phyloP scores from a whole-genome alignment of 2,113 vertebrate genomes.

The Oncorhynchus clarkii region DNA sequence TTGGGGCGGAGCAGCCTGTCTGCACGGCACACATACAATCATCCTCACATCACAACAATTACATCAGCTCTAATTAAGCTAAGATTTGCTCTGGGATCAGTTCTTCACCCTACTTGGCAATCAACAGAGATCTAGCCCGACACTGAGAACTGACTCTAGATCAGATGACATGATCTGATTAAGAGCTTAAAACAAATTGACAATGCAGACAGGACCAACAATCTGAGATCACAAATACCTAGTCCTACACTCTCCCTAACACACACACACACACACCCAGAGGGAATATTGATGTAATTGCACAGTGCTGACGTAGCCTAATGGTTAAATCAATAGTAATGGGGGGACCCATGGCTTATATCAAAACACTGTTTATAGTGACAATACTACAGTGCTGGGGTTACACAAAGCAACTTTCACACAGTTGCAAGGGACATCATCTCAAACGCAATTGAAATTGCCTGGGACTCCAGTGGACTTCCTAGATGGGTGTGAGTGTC shows the following conservation, averaged over 20 bases:
- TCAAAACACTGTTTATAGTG: no score
- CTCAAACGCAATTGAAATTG: no score
- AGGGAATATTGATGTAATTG: neutral
- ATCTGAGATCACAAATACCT: neutral
- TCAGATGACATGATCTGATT: neutral
- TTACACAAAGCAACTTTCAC: neutral
- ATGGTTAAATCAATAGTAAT: no score
- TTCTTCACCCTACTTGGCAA: neutral
- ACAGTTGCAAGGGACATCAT: no score
- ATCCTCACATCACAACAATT: neutral
- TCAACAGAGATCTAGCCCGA: no score
- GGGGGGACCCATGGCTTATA: no score
- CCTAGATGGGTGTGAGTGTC: constrained; percentile 18
- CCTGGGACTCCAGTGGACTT: constrained; percentile 8
- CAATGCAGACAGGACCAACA: neutral
- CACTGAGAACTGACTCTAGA: no score
- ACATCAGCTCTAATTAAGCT: neutral
- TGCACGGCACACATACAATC: neutral
- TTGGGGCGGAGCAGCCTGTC: neutral
- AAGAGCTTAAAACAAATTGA: neutral
- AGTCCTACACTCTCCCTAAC: neutral
- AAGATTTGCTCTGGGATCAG: neutral
- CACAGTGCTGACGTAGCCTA: neutral
- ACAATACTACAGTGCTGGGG: no score
- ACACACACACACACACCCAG: neutral